Evolutionary conservation across 2,113 vertebrate species (phyloP).

Genomic region (Pholis gunnellus): DNA sequence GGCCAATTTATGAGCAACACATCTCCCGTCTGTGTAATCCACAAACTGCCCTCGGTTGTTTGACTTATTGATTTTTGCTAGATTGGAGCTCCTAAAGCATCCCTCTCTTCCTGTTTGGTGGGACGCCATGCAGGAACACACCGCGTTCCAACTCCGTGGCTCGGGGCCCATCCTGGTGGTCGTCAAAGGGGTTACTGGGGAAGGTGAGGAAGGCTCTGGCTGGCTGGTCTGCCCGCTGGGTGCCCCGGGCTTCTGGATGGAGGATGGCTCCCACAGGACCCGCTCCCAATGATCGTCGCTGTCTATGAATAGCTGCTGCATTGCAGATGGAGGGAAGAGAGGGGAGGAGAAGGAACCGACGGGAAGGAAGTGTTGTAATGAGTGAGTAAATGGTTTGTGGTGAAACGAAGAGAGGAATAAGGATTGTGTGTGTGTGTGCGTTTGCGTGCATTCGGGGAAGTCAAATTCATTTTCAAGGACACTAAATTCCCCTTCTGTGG

Average conservation of each 20-base stretch:
- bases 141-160: slow-evolving; percentile 19
- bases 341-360: slow-evolving; percentile 44
- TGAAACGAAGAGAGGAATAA: slow-evolving; percentile 77
- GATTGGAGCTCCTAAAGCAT: slow-evolving; percentile 64
- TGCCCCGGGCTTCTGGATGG: slow-evolving; percentile 43
- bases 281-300: slow-evolving; percentile 62
- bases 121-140: slow-evolving; percentile 53
- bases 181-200: slow-evolving; percentile 38
- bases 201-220: slow-evolving; percentile 51
- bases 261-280: slow-evolving; percentile 65
- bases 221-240: slow-evolving; percentile 43
- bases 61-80: slow-evolving; percentile 74
- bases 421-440: slow-evolving; percentile 1
- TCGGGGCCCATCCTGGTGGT: slow-evolving; percentile 38
- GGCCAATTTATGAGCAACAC: slow-evolving; percentile 67
- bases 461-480: slow-evolving; percentile 61
- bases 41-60: slow-evolving; percentile 72
- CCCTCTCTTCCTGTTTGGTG: slow-evolving; percentile 41
- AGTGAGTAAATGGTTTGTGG: slow-evolving; percentile 44
- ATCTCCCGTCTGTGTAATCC: slow-evolving; percentile 67
- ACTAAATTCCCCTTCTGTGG: slow-evolving; percentile 8
- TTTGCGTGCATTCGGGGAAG: background rate
- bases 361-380: slow-evolving; percentile 38
- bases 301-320: slow-evolving; percentile 79
- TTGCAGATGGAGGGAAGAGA: slow-evolving; percentile 70